Evolutionary conservation across 2,113 vertebrate species (phyloP).

Genomic region (Galeopterus variegatus): DNA sequence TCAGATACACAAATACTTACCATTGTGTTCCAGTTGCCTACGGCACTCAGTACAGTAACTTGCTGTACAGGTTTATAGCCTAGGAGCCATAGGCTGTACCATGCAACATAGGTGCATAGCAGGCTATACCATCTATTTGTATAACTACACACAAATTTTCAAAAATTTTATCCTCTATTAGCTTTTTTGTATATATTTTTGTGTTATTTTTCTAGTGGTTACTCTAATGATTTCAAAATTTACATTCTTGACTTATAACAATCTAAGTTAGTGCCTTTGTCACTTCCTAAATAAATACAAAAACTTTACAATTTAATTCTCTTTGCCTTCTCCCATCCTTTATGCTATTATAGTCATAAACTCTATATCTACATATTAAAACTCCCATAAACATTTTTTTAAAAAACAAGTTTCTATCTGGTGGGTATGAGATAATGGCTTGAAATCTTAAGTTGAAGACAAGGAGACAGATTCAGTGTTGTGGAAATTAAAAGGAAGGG

Average conservation of each 20-base stretch:
- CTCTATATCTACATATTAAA: not conserved
- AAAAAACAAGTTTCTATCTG: not conserved
- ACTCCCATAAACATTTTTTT: not conserved
- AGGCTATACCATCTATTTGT: too few species aligned
- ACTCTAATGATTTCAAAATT: not conserved
- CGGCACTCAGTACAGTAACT: too few species aligned
- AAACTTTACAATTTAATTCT: not conserved
- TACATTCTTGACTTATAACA: not conserved
- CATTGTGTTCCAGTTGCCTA: too few species aligned
- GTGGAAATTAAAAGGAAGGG: slow-evolving; percentile 1
- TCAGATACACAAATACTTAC: too few species aligned
- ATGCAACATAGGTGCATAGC: too few species aligned
- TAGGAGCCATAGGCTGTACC: too few species aligned
- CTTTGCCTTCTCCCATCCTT: not conserved
- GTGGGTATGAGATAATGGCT: not conserved
- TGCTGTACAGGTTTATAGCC: too few species aligned
- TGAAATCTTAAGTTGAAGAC: slow-evolving; percentile 8
- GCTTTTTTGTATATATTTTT: not conserved
- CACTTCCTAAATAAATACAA: not conserved
- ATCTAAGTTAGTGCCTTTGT: not conserved
- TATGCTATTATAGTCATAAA: not conserved
- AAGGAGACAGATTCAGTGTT: not conserved
- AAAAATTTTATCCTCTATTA: not conserved
- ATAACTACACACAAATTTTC: not conserved
- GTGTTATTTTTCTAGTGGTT: not conserved